Evolutionary conservation across 2,888 invertebrate species (phyloP).

Genomic region (Tubiluchus corallicola): DNA sequence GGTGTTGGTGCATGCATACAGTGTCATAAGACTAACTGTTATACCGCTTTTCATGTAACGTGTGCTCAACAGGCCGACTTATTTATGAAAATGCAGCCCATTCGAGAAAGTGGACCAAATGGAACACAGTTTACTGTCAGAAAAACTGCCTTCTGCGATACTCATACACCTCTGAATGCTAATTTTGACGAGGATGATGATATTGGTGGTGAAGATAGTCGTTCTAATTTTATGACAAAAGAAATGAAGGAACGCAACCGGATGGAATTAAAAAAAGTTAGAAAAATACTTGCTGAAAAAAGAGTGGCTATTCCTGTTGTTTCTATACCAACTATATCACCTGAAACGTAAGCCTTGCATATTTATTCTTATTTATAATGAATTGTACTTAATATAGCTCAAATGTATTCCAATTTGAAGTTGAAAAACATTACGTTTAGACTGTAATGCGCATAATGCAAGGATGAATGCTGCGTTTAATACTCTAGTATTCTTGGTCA

Average conservation of each 20-base stretch:
- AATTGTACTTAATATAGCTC: too few relatives aligned
- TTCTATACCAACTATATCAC: conserved; percentile 77
- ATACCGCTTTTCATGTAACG: conserved; percentile 95
- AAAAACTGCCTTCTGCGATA: conserved; percentile 88
- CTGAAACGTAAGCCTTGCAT: conserved; percentile 35
- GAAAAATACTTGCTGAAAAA: conserved; percentile 69
- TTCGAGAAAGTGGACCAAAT: conserved; percentile 37
- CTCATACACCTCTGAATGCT: conserved; percentile 55
- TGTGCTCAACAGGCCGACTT: conserved; percentile 87
- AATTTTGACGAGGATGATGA: too few relatives aligned
- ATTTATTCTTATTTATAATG: too few relatives aligned
- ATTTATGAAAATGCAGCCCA: conserved; percentile 91
- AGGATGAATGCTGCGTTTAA: too few relatives aligned
- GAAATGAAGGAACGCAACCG: too few relatives aligned
- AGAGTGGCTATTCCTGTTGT: conserved; percentile 76
- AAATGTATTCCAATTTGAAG: too few relatives aligned
- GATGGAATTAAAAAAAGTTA: conserved; percentile 66
- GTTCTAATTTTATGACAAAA: too few relatives aligned
- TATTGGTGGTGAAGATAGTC: too few relatives aligned
- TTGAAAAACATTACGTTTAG: too few relatives aligned
- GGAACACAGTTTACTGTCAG: conserved; percentile 63
- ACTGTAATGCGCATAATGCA: too few relatives aligned
- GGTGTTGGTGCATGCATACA: conserved; percentile 86
- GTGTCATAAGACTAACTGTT: conserved; percentile 88
- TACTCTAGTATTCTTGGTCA: too few relatives aligned